Percentiles rank a stretch among this genome's conserved stretches.
Conservation (phyloP, 2,888 invertebrate species). For the Lithophane socia region DNA sequence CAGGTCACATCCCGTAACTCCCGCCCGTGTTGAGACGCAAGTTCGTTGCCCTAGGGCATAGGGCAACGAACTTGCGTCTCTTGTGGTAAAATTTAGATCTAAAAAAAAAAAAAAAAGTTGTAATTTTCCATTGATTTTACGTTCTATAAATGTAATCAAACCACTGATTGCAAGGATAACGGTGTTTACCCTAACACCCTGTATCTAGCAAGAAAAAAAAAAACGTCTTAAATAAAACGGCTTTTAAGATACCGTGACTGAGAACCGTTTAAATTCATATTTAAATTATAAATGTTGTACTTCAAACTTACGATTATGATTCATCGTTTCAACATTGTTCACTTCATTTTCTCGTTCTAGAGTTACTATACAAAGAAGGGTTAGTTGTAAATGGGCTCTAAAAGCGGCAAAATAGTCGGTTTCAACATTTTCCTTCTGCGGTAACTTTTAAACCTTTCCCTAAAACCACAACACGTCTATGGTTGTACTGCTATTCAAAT, state of each 20-base stretch:
- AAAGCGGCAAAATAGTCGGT: slow-evolving; percentile 24
- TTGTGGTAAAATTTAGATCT: too few relatives aligned
- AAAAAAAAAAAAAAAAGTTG: too few relatives aligned
- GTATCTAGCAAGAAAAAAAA: too few relatives aligned
- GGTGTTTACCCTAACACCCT: too few relatives aligned
- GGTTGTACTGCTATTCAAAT: slow-evolving; percentile 20
- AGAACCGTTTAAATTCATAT: slow-evolving; percentile 13
- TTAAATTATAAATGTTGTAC: background rate
- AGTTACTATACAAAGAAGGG: background rate
- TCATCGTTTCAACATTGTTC: slow-evolving; percentile 27
- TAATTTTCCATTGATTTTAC: too few relatives aligned
- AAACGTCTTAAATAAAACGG: slow-evolving; percentile 9
- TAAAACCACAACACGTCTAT: slow-evolving; percentile 32
- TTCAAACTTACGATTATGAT: slow-evolving; percentile 21
- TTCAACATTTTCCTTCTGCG: slow-evolving; percentile 27
- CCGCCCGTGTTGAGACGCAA: too few relatives aligned
- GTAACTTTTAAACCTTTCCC: slow-evolving; percentile 20
- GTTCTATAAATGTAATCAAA: too few relatives aligned
- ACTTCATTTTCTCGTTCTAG: slow-evolving; percentile 14
- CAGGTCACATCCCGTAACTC: too few relatives aligned
- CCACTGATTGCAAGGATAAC: too few relatives aligned
- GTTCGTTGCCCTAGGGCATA: too few relatives aligned
- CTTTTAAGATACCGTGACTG: slow-evolving; percentile 13
- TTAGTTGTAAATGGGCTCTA: slow-evolving; percentile 20
- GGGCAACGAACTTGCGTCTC: too few relatives aligned